These are phyloP conservation scores for Hylaea fasciaria DNA, from an alignment of 2,888 invertebrate species.

Conservation along the genomic window DNA sequence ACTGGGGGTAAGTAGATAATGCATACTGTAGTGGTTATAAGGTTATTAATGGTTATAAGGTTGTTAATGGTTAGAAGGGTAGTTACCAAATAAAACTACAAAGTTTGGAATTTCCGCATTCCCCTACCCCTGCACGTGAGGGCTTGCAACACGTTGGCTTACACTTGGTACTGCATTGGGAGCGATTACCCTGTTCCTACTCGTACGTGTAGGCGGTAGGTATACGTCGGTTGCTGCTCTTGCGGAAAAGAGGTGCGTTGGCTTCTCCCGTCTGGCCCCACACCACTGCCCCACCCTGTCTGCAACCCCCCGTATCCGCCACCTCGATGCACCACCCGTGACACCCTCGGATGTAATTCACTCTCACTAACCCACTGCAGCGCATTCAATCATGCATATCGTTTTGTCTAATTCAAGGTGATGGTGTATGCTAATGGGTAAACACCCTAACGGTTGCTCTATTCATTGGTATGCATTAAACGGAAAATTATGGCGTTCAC, in stretches of 20 bases:
- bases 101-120: conserved; percentile 16
- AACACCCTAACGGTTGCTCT: conserved; percentile 4
- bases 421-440: conserved; percentile 42
- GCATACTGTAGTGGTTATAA: too few species aligned
- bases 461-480: conserved; percentile 3
- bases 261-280: conserved; percentile 82
- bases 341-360: conserved; percentile 74
- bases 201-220: conserved; percentile 54
- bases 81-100: conserved; percentile 8
- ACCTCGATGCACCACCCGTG: conserved; percentile 49
- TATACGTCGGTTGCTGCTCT: conserved; percentile 61
- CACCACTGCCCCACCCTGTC: conserved; percentile 72
- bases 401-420: conserved; percentile 73
- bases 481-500: not conserved
- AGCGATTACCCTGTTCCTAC: conserved; percentile 60
- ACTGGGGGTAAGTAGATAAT: too few species aligned
- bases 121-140: conserved; percentile 14
- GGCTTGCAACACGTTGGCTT: conserved; percentile 27
- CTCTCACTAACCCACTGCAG: conserved; percentile 85
- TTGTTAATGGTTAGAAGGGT: too few species aligned
- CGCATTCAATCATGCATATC: conserved; percentile 80
- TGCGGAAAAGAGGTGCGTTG: conserved; percentile 80
- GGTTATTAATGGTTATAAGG: too few species aligned
- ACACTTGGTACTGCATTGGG: conserved; percentile 60
- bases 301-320: conserved; percentile 59